phyloP scores from a whole-genome alignment of 2,888 invertebrate species.

The Antheraea assamensis region DNA sequence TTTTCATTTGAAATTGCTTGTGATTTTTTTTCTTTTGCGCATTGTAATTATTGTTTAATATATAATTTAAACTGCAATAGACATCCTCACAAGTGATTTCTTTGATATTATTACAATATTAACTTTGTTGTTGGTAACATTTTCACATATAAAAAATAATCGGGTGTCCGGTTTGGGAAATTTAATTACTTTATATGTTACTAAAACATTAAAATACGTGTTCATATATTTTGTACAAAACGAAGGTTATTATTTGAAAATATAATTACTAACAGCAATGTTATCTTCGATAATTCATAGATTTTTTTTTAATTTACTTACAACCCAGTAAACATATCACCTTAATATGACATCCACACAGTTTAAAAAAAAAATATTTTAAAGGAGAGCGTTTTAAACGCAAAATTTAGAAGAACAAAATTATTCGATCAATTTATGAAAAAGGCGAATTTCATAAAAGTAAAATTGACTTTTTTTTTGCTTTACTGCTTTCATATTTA shows the following conservation, averaged over 20 bases:
- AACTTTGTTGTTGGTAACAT: constrained; percentile 54
- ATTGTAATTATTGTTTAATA: constrained; percentile 9
- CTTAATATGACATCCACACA: too few relatives aligned
- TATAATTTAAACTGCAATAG: constrained; percentile 14
- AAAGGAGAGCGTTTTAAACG: too few relatives aligned
- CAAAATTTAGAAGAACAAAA: too few relatives aligned
- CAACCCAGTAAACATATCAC: background rate
- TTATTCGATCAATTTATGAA: too few relatives aligned
- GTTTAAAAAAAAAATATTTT: too few relatives aligned
- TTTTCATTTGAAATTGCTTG: constrained; percentile 50
- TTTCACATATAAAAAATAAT: constrained; percentile 21
- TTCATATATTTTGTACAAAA: constrained; percentile 32
- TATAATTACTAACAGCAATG: constrained; percentile 53
- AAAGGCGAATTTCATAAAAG: too few relatives aligned
- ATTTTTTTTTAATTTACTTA: background rate
- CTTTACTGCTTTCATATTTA: too few relatives aligned
- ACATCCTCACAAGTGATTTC: constrained; percentile 50
- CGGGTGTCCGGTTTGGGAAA: constrained; percentile 24
- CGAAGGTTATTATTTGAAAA: constrained; percentile 28
- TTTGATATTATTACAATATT: constrained; percentile 43
- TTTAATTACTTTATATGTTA: constrained; percentile 22
- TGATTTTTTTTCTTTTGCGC: constrained; percentile 30
- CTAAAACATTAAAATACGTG: constrained; percentile 27
- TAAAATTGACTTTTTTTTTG: too few relatives aligned
- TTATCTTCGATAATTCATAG: constrained; percentile 37